These are phyloP conservation scores for Eupithecia dodoneata DNA, from an alignment of 2,888 invertebrate species.

Conservation along the genomic window DNA sequence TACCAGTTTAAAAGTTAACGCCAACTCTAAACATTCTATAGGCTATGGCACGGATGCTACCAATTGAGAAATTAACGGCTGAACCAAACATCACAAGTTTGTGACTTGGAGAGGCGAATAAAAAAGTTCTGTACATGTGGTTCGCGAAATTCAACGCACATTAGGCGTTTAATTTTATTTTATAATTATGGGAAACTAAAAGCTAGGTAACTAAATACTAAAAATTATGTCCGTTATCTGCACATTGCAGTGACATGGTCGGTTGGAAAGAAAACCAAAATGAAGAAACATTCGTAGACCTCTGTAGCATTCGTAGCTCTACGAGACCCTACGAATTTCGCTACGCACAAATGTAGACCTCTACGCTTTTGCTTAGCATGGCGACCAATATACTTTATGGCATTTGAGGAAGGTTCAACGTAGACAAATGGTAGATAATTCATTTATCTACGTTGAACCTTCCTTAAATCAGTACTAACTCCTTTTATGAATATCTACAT, in stretches of 20 bases:
- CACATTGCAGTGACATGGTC: not conserved
- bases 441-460: too few species aligned
- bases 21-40: conserved; percentile 55
- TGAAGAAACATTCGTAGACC: not conserved
- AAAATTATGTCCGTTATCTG: not conserved
- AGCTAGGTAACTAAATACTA: too few species aligned
- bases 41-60: conserved; percentile 70
- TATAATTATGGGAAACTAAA: too few species aligned
- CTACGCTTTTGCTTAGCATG: not conserved
- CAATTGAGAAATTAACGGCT: conserved; percentile 74
- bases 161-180: not conserved
- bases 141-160: conserved; percentile 3
- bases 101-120: conserved; percentile 33
- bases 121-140: conserved; percentile 45
- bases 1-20: conserved; percentile 28
- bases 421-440: too few species aligned
- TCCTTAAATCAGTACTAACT: too few species aligned
- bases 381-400: too few species aligned
- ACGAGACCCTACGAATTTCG: not conserved
- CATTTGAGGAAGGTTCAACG: too few species aligned
- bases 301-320: not conserved
- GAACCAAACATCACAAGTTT: conserved; percentile 53
- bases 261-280: not conserved
- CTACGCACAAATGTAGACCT: not conserved
- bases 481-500: too few species aligned